Base-by-base conservation (phyloP, 2,797 vertebrate genomes). In the Amblyopsis hoosieri region DNA sequence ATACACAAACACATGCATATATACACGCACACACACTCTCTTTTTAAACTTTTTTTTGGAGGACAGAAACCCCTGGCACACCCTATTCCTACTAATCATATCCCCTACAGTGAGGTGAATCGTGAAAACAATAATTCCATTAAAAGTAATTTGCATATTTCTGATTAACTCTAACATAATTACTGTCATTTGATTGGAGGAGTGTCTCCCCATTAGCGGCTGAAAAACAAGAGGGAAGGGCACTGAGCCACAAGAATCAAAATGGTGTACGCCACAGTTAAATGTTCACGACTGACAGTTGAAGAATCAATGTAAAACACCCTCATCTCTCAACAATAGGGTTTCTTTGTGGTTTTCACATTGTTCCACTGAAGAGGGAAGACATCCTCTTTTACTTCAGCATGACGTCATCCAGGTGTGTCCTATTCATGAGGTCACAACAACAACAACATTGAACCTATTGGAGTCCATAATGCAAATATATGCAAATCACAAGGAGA, bases 161-260 rank as follows among this genome's bases (percentile, higher is more conserved):
- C 0, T 81, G 75, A 76, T 69, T 73, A 71, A 81, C 31, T 42
- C 37, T 45, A 61, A 84, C 57, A 59, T 66, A 72, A 82, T 87
- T 81, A 76, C 10, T 46, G 33, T 78, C 77, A 82, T 76, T 81
- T 62, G 65, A 81, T 76, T 82, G 62, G 68, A 84, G 81, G 47
- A 59, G 57, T 66, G 47, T 62, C 56, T 47, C 69, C 72, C 57
- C 70, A 80, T 71, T 75, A 76, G 56, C 46, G 48, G 29, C 13
- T 60, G 23, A 64, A 68, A 74, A 62, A 33, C 53, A 59, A 33
- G 11, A n/a, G 62, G 45, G 60, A 76, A 45, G 42, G 64, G 60
- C 37, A 64, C 13, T 4, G 23, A 51, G 8, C 63, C 64, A 62
- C 54, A 59, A 70, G 66, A 29, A 29, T 29, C 23, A 29, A 29